These are phyloP conservation scores for Cyphomyrus plagiostoma DNA, from an alignment of 2,113 vertebrate species.

Conservation along the genomic window DNA sequence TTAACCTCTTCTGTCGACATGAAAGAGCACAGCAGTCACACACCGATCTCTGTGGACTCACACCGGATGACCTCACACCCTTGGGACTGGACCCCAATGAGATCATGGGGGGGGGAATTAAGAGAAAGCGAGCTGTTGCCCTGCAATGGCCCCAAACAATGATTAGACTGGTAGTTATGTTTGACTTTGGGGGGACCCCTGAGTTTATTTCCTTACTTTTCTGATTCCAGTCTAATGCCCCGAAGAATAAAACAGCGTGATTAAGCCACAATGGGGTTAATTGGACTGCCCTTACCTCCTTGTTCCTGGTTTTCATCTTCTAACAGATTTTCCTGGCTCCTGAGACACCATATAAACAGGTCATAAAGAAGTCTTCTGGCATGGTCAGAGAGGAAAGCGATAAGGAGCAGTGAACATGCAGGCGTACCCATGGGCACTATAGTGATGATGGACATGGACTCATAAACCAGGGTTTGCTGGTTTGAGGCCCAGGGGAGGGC, in stretches of 20 bases:
- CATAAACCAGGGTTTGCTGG: background rate
- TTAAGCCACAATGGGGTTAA: conserved; percentile 9
- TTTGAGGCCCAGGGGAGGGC: background rate
- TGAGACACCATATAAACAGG: conserved; percentile 11
- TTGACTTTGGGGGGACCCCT: background rate
- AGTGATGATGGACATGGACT: background rate
- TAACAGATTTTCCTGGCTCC: background rate
- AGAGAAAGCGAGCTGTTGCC: background rate
- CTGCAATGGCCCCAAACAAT: background rate
- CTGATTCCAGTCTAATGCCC: background rate
- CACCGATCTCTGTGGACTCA: background rate
- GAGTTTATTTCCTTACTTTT: background rate
- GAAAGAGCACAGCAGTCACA: background rate
- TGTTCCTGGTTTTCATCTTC: background rate
- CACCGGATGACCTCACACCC: background rate
- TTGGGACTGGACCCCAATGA: background rate
- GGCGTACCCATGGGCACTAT: background rate
- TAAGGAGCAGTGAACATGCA: background rate
- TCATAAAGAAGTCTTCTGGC: background rate
- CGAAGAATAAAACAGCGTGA: background rate
- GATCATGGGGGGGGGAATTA: background rate
- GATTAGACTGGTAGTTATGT: background rate
- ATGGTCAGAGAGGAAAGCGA: background rate
- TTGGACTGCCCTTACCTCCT: background rate
- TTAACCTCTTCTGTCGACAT: background rate